Evolutionary conservation across 2,888 invertebrate genomes (phyloP), one percentile per base, ranked within the genome.

Genomic region (Megastigmus dorsalis): DNA sequence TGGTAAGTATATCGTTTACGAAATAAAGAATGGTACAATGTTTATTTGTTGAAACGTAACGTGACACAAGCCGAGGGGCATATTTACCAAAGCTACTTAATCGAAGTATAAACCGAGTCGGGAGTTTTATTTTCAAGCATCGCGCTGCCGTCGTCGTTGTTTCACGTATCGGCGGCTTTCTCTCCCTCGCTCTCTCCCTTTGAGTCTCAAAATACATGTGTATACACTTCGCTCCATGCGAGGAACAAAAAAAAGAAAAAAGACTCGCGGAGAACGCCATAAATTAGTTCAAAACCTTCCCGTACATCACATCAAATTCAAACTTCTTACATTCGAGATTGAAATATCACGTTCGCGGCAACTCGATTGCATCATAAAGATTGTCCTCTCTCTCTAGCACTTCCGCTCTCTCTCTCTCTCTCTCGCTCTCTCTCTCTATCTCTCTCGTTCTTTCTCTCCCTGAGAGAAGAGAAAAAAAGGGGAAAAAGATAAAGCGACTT

Each of bases 11-110:
- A 62, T 7, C 26, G 9, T 66, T 72, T n/a, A 33, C 55, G 38
- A 62, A 62, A 73, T 33, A 63, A 48, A 52, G 13, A 28, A 7
- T 23, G 48, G 10, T 57, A 59, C 71, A 57, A 43, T 68, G 71
- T 75, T 71, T 72, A 60, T 62, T 75, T 71, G 71, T 75, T 75
- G 63, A 72, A 67, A 68, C 45, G 66, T 57, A 63, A 72, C 50
- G 59, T 18, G 70, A 70, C 66, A 59, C 54, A 41, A 33, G 74
- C 68, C 36, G 36, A 41, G 23, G n/a, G 20, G 45, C 63, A 28
- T 75, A 68, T 75, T 72, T 75, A 68, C 75, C 68, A 75, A 72
- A 75, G 63, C 68, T 68, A 63, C 67, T 75, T 75, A 75, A 72
- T 75, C 72, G 71, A 66, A 72, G 63, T 55, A 72, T 72, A 68